Conservation (phyloP, 2,888 invertebrate species). For the Erannis defoliaria region DNA sequence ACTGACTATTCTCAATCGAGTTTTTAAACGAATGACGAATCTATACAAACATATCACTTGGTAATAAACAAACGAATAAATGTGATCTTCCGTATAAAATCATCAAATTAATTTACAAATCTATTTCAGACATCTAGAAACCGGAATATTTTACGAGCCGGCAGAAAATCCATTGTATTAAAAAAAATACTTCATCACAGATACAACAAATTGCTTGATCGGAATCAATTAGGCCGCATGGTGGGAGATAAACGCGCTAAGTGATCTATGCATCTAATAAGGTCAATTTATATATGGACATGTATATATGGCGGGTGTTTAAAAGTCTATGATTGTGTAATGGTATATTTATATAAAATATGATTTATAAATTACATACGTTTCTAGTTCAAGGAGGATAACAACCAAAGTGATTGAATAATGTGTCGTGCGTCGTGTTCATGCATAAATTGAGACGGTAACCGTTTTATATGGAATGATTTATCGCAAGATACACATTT, state of each 20-base stretch:
- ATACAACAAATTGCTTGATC: constrained; percentile 14
- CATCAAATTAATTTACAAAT: constrained; percentile 5
- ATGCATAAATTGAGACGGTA: constrained; percentile 13
- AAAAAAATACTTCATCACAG: constrained; percentile 9
- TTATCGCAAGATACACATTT: too few species aligned
- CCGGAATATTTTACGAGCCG: constrained; percentile 20
- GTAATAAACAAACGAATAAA: background rate
- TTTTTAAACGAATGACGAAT: background rate
- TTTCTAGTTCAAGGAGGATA: constrained; percentile 58
- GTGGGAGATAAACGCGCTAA: constrained; percentile 32
- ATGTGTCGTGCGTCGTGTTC: constrained; percentile 10
- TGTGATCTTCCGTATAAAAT: background rate
- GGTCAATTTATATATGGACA: constrained; percentile 48
- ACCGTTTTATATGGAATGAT: background rate
- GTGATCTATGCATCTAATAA: constrained; percentile 37
- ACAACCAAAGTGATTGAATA: constrained; percentile 42
- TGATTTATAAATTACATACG: too few species aligned
- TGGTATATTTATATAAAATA: constrained; percentile 34
- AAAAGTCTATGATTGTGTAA: constrained; percentile 49
- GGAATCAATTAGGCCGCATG: constrained; percentile 25
- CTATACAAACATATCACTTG: too few species aligned
- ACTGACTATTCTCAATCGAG: background rate
- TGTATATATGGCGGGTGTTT: constrained; percentile 30
- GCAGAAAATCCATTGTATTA: constrained; percentile 14
- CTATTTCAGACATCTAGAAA: constrained; percentile 8